Evolutionary conservation across 2,113 vertebrate species (phyloP).

Genomic region (Phyllostomus discolor): DNA sequence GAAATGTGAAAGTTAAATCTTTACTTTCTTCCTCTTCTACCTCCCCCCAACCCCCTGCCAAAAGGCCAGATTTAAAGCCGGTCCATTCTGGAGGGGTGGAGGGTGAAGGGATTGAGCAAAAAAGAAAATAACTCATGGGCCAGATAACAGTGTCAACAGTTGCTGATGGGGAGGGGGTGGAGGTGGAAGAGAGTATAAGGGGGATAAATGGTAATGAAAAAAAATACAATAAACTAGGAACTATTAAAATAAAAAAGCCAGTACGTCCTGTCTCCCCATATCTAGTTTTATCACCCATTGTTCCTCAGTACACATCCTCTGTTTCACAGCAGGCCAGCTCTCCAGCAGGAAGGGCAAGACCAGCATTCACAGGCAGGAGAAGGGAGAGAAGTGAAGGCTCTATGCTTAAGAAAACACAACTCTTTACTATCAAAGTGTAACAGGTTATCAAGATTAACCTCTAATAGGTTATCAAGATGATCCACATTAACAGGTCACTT

Average conservation of each 20-base stretch:
- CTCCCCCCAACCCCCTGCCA: background rate
- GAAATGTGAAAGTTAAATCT: background rate
- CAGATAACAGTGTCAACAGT: too few relatives aligned
- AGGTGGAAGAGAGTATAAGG: too few relatives aligned
- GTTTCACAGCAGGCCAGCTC: background rate
- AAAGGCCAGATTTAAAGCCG: background rate
- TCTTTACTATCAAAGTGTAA: background rate
- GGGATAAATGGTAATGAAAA: too few relatives aligned
- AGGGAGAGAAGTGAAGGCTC: background rate
- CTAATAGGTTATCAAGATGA: background rate
- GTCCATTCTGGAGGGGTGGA: too few relatives aligned
- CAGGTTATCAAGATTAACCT: background rate
- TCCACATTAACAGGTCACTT: background rate
- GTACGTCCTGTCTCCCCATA: background rate
- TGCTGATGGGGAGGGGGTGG: too few relatives aligned
- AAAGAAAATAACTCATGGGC: too few relatives aligned
- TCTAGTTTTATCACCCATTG: background rate
- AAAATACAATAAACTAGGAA: too few relatives aligned
- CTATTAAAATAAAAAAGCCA: too few relatives aligned
- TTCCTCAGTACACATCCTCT: background rate
- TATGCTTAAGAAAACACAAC: background rate
- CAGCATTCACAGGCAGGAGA: background rate
- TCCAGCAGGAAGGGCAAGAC: background rate
- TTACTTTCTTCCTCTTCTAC: background rate
- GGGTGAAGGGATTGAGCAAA: too few relatives aligned